Percentiles rank a stretch among this genome's conserved stretches.
Evolutionary conservation across 2,888 invertebrate species (phyloP).

Genomic region (Lordiphosa andalusiaca): DNA sequence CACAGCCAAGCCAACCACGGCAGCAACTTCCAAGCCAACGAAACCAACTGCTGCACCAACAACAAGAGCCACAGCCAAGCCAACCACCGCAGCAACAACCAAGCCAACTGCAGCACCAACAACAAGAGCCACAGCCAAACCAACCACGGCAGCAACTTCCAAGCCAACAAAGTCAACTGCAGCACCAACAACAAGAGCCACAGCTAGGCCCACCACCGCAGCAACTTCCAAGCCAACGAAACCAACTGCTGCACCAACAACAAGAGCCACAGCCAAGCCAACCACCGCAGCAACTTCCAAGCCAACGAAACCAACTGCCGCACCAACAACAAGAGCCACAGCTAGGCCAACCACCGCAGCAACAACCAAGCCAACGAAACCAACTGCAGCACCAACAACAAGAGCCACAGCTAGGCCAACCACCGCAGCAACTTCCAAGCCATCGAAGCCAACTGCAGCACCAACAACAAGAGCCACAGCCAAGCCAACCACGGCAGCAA

Average conservation of each 20-base stretch:
- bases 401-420: slow-evolving; percentile 1
- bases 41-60: slow-evolving; percentile 2
- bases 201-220: background rate
- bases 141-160: slow-evolving; percentile 7
- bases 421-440: background rate
- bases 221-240: slow-evolving; percentile 14
- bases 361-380: slow-evolving; percentile 12
- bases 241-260: background rate
- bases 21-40: too few species aligned
- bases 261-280: background rate
- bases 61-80: background rate
- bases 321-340: slow-evolving; percentile 2
- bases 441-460: background rate
- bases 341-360: slow-evolving; percentile 1
- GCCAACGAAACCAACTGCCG: background rate
- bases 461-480: background rate
- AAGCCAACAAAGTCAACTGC: background rate
- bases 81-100: background rate
- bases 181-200: background rate
- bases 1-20: slow-evolving; percentile 3
- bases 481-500: background rate
- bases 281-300: background rate
- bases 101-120: slow-evolving; percentile 1
- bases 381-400: background rate
- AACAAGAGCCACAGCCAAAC: background rate